Base-by-base conservation (phyloP, 92 coral and sea anemone species). In the Parazoanthus swiftii region DNA sequence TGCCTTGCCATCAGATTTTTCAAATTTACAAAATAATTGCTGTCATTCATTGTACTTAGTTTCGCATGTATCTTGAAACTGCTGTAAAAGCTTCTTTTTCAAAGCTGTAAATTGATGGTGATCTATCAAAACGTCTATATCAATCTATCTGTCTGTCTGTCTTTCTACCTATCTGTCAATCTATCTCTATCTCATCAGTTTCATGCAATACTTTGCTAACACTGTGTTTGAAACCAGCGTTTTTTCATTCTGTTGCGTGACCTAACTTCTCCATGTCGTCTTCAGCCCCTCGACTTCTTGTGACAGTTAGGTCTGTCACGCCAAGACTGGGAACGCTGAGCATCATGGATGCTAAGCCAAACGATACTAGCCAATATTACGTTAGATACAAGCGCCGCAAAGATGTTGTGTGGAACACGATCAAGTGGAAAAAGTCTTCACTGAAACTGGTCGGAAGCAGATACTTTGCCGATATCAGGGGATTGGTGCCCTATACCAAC, bases 271-370 rank as follows among this genome's bases (percentile, higher is more conserved):
- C 1, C n/a, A 18, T n/a, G 18, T 84, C 54, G 11, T 72, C 36
- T 70, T n/a, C 87, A 84, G 87, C 87, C 38, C 87, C 87, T 44
- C 87, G 87, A 20, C 79, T 72, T 84, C 36, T 84, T 23, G 87
- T 84, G 67, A 25, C 87, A 7, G 67, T 84, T 33, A 46, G 48
- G n/a, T 48, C 44, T 51, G 77, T 84, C 26, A 84, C 79, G 25
- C 63, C 87, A 46, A 25, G 77, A 70, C 35, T 84, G 79, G 58
- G 79, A 67, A 46, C 79, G 67, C 66, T 84, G 23, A 71, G 46
- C 20, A 84, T 84, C 8, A 44, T 48, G 77, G 87, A 84, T 37
- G 8, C 67, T 48, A 48, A 71, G 18, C 66, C 77, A n/a, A 48
- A 72, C 15, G 77, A 71, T 39, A 84, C 87, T 16, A 51, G 36